These are phyloP conservation scores for Cyaniris semiargus DNA, from an alignment of 2,888 invertebrate species.

Conservation along the genomic window DNA sequence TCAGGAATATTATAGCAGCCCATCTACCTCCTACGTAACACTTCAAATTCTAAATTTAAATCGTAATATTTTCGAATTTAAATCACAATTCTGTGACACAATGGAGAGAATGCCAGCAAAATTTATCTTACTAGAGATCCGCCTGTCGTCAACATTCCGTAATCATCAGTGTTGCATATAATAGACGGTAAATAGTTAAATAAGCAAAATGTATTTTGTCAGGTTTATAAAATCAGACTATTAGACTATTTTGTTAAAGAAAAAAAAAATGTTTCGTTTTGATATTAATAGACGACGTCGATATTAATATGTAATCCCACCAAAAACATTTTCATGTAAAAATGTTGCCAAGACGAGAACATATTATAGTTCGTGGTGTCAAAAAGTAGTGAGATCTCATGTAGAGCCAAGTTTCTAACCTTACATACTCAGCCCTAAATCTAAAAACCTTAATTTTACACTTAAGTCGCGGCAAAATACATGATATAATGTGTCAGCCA, in stretches of 20 bases:
- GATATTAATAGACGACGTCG: slow-evolving; percentile 3
- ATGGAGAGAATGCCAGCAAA: slow-evolving; percentile 22
- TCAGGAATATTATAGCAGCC: slow-evolving; percentile 41
- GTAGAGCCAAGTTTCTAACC: no score
- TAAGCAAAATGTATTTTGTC: background rate
- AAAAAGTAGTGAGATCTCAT: no score
- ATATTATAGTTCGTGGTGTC: no score
- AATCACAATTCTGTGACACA: slow-evolving; percentile 37
- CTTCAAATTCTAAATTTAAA: slow-evolving; percentile 41
- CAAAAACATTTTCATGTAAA: no score
- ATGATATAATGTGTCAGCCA: no score
- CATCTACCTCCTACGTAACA: slow-evolving; percentile 35
- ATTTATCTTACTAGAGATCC: background rate
- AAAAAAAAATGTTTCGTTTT: background rate
- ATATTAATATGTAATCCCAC: background rate
- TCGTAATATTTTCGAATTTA: slow-evolving; percentile 37
- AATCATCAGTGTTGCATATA: background rate
- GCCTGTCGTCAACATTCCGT: background rate
- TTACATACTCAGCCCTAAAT: no score
- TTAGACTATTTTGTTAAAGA: no score
- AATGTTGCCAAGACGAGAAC: no score
- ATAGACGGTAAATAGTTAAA: background rate
- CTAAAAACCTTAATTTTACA: no score
- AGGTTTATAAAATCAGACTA: background rate
- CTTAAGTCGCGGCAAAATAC: no score